Conservation (phyloP, 2,797 vertebrate genomes). For the Phataginus tricuspis region DNA sequence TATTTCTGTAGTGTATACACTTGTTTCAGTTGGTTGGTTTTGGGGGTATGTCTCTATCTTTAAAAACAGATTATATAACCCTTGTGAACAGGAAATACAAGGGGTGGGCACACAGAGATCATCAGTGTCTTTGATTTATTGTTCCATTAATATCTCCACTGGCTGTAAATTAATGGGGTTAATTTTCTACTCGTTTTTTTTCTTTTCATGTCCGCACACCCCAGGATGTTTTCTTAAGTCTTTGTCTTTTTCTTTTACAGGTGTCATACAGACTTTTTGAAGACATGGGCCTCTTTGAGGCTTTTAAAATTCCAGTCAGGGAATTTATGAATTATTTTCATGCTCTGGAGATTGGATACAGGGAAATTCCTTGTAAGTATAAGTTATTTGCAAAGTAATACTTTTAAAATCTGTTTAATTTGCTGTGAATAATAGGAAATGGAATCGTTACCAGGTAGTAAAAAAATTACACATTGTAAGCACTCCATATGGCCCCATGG, state of each 20-base stretch:
- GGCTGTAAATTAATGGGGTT: background rate
- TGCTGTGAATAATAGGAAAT: background rate
- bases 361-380: slow-evolving; percentile 98
- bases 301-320: slow-evolving; percentile 96
- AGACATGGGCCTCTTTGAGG: slow-evolving; percentile 97
- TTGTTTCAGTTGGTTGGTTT: background rate
- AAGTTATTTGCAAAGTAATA: background rate
- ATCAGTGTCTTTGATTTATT: background rate
- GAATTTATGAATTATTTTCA: slow-evolving; percentile 99
- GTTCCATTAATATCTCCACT: background rate
- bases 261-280: slow-evolving; percentile 98
- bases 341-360: slow-evolving; percentile 97
- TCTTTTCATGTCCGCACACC: background rate
- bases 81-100: background rate
- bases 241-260: slow-evolving; percentile 83
- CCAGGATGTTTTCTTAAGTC: background rate
- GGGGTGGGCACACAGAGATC: background rate
- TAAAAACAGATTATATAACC: background rate
- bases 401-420: background rate
- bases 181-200: background rate
- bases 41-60: background rate
- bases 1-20: background rate
- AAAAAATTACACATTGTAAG: background rate
- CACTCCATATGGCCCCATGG: accelerated
- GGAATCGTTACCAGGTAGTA: background rate